phyloP scores from a whole-genome alignment of 2,888 invertebrate genomes.

The Nemotelus nigrinus region DNA sequence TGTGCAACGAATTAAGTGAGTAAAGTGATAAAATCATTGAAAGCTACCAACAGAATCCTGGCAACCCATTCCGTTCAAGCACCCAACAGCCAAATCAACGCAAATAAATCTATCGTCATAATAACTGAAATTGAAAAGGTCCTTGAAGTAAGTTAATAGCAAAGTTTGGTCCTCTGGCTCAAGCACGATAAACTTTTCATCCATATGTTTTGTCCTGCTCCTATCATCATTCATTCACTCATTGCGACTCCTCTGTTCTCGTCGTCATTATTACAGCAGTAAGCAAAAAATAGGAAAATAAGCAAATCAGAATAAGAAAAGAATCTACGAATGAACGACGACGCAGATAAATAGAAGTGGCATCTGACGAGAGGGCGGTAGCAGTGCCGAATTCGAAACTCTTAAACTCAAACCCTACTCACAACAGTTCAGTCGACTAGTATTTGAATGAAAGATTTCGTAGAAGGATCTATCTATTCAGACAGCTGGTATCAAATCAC shows the following conservation, averaged over 20 bases:
- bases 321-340: background rate
- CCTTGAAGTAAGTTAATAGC: conserved; percentile 29
- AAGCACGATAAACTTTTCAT: conserved; percentile 19
- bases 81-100: too few relatives aligned
- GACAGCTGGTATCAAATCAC: background rate
- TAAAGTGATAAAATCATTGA: too few relatives aligned
- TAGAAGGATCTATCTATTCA: conserved; percentile 4
- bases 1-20: too few relatives aligned
- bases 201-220: conserved; percentile 8
- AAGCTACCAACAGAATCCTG: too few relatives aligned
- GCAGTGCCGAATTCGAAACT: background rate
- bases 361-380: background rate
- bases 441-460: background rate
- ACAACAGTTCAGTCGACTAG: too few relatives aligned
- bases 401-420: too few relatives aligned
- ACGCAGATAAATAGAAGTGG: conserved; percentile 12
- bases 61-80: too few relatives aligned
- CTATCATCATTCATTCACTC: background rate
- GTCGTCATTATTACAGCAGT: background rate
- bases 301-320: background rate
- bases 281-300: too few relatives aligned
- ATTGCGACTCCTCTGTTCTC: background rate
- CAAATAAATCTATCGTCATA: background rate
- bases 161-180: conserved; percentile 31
- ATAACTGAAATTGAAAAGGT: conserved; percentile 17